phyloP scores from a whole-genome alignment of 2,797 vertebrate species.

The Myotis pilosus region DNA sequence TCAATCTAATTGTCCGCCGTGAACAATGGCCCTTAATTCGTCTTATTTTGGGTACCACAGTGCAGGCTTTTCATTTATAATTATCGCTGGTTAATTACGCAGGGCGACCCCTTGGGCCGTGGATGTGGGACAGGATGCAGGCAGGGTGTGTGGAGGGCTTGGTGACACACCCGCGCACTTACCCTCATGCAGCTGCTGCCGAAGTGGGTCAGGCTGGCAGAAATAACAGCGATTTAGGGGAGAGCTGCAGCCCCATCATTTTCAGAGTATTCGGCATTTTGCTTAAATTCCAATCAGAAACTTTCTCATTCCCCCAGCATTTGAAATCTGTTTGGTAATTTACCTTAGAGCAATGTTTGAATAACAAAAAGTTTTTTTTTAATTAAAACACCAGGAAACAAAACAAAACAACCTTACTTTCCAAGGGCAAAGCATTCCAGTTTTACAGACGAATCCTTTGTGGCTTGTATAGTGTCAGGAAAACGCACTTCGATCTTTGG shows the following conservation, averaged over 20 bases:
- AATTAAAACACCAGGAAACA: constrained; percentile 24
- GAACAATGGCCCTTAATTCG: constrained; percentile 42
- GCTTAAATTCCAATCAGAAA: constrained; percentile 18
- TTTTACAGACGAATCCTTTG: constrained; percentile 85
- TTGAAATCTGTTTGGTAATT: not conserved
- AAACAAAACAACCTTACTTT: constrained; percentile 82
- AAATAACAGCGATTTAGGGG: not conserved
- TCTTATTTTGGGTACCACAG: not conserved
- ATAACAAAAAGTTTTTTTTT: not conserved
- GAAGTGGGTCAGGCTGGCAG: not conserved
- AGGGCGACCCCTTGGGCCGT: not conserved
- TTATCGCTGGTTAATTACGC: constrained; percentile 34
- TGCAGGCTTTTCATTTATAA: not conserved
- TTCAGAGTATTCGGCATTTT: not conserved
- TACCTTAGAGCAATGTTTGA: not conserved
- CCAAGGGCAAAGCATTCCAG: constrained; percentile 87
- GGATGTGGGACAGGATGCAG: not conserved
- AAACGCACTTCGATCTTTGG: constrained; percentile 97
- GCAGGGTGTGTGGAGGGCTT: too few relatives aligned
- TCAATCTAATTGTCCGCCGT: not conserved
- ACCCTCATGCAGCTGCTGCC: fast-evolving
- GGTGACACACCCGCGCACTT: not conserved
- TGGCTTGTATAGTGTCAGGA: constrained; percentile 91
- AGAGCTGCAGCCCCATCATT: not conserved
- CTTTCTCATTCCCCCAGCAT: not conserved